Base-by-base conservation (phyloP, 1,140 invertebrate genomes). In the Heliconius hermathena region DNA sequence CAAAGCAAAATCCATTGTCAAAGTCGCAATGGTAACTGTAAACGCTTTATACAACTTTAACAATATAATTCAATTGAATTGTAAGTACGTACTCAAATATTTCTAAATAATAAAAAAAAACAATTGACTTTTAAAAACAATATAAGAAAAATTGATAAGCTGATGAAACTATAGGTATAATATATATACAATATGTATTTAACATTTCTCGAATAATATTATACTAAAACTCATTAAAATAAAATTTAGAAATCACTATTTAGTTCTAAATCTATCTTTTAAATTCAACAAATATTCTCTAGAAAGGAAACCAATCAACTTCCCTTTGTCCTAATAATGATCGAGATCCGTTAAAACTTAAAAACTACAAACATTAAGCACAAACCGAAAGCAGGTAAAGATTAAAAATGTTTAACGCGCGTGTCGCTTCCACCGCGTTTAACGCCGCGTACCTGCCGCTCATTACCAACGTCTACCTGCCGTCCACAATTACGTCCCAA, bases 401-500 rank as follows among this genome's bases (percentile, higher is more conserved):
- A 66, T 66, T 29, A 16, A 66, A 66, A n/a, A 3, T 16, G 26
- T 16, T 16, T 6, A 29, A 66, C 11, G 4, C 8, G 33, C 70
- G 49, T 73, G 57, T 66, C 71, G 36, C 46, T 76, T 83, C 82
- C 71, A 83, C 77, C 41, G 74, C 22, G 29, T n/a, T n/a, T 49
- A 11, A 22, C 52, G 70, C 75, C 74, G 41, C 76, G 78, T 83
- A 81, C 77, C 77, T 79, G 77, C 18, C 74, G 79, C 74, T 83
- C 82, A 83, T 83, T 83, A 83, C 77, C 71, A 38, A 41, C 79
- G 77, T 76, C 83, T 84, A 84, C 83, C 83, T 84, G 81, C 83
- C 81, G 74, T 79, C 79, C 80, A 83, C 83, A 82, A 83, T 86
- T 86, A 86, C 79, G 71, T 78, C 80, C 81, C 83, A 82, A 82